Base-by-base conservation (phyloP, 2,888 invertebrate genomes). In the Orthosia cruda region DNA sequence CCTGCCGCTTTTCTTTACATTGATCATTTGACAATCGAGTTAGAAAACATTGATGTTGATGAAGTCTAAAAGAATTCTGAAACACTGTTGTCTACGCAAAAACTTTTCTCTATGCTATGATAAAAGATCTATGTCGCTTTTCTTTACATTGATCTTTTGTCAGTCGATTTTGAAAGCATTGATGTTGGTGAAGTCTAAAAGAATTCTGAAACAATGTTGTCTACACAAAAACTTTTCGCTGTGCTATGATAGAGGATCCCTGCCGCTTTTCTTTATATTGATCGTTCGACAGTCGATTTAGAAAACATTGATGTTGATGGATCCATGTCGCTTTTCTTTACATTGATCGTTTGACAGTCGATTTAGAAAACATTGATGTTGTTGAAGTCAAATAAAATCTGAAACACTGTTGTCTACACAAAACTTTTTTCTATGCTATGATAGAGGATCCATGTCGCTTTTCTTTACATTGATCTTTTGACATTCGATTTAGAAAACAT, bases 351-450 rank as follows among this genome's bases (percentile, higher is more conserved):
- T n/a, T 67, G 18, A 18, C 18, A 23, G 54, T 13, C 16, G 2
- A 16, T 57, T 49, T 63, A 13, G 26, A n/a, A 67, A 67, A 26
- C 23, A 67, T n/a, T 16, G n/a, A 16, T 47, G n/a, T 47, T 16
- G 5, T 11, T 54, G 54, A 12, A 54, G 54, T 54, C 54, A 54
- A 54, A 54, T 20, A 13, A 12, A 4, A 20, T 20, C 12, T 7
- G 20, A 54, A n/a, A 54, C 13, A 12, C 20, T 23, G 11, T 12
- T 20, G 20, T 20, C 12, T 12, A 54, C 12, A 54, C 9, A 45
- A 15, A 20, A 59, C 16, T 16, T 15, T 50, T 65, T 11, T 32
- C 26, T 26, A 26, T 26, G 4, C 16, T 16, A 47, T 47, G 1
- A n/a, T 11, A 45, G 15, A 47, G 1, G 1, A 47, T 47, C 15